Evolutionary conservation across 2,888 invertebrate species (phyloP), one percentile per base, ranked within the genome.

Genomic region (Incurvaria masculella): DNA sequence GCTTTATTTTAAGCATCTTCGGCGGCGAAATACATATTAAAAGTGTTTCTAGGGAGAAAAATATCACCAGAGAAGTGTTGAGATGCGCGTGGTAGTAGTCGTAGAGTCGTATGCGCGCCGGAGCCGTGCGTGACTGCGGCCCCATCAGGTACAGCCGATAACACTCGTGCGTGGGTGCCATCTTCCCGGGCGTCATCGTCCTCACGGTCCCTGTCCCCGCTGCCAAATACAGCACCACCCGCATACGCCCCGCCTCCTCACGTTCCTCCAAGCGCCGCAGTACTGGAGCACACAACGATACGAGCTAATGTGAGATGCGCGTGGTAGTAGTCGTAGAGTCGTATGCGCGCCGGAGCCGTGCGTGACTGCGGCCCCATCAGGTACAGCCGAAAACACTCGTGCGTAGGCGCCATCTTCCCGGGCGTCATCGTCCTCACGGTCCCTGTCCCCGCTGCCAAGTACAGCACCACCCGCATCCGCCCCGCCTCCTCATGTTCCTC

Each of bases 11-110:
- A 23, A 10, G 4, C 3, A n/a, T 6, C 3, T 33, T 33, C 33
- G 4, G 14, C 3, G 33, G 14, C 33, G 4, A n/a, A 33, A 14
- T 33, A 14, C 4, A 4, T 33, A 3, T 33, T 33, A 6, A 4
- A 41, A 5, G 2, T 41, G 17, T 41, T 17, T 11, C 14, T 11
- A 27, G 10, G 10, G 14, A 27, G 11, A 40, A 6, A 40, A 42
- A 17, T 47, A 56, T 59, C 63, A 85, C 85, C 66, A 78, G 79
- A 1, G 79, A 75, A 45, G 81, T 69, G 19, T 71, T 74, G 20
- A 78, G 61, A 46, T 74, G 74, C 1, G 85, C 84, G 42, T 78
- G 79, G 57, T 87, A 88, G 57, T 88, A 88, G 65, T 88, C 87
- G 44, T 81, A 75, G 1, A 87, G 61, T 49, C 76, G 79, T 2